These are phyloP conservation scores for Chondrosia reniformis DNA, from an alignment of 37 sponge, comb jelly and placozoan genomes.

Conservation along the genomic window DNA sequence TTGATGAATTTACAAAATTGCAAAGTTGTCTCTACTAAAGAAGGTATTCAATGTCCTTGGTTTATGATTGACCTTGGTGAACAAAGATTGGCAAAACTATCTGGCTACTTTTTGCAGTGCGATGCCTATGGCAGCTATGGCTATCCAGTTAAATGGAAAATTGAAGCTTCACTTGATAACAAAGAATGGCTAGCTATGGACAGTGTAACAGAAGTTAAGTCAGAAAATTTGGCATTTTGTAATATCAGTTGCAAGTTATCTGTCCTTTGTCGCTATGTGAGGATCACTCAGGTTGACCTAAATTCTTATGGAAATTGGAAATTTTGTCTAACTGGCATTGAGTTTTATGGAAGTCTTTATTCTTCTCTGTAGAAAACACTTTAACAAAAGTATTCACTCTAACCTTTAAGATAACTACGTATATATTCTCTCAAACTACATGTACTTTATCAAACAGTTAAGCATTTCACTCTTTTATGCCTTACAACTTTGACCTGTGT, in stretches of 20 bases:
- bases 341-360: constrained; percentile 21
- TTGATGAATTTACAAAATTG: no score
- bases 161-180: constrained; percentile 5
- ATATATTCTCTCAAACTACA: no score
- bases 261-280: constrained; percentile 6
- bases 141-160: neutral
- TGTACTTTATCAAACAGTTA: no score
- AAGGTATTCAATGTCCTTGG: neutral
- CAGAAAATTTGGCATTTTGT: neutral
- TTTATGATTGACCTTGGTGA: constrained; percentile 15
- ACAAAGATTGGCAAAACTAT: constrained; percentile 3
- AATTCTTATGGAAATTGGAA: neutral
- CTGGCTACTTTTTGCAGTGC: constrained; percentile 20
- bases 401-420: no score
- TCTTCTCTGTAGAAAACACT: neutral
- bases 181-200: neutral
- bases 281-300: neutral
- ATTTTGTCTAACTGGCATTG: constrained; percentile 31
- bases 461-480: no score
- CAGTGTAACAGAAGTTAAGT: neutral
- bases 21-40: no score
- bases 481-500: no score
- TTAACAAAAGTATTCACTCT: no score
- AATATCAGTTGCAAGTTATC: neutral
- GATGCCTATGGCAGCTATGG: neutral